Conservation (phyloP, 2,797 vertebrate species). For the Coendou prehensilis region DNA sequence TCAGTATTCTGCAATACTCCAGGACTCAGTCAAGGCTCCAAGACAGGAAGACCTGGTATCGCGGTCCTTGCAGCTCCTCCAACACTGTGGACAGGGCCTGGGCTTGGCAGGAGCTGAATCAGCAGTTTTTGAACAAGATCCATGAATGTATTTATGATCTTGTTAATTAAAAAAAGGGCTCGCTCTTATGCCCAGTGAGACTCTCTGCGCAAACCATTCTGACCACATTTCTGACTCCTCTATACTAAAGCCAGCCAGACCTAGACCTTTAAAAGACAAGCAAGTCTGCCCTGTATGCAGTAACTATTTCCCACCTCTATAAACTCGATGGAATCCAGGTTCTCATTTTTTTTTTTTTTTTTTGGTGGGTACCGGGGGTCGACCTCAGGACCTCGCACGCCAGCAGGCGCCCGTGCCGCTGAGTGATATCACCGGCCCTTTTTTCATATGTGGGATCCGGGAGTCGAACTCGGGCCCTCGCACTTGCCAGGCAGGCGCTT, state of each 20-base stretch:
- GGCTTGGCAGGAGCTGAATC: fast-evolving
- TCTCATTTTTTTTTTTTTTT: not conserved
- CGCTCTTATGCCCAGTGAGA: not conserved
- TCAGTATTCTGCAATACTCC: not conserved
- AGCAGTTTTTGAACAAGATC: fast-evolving
- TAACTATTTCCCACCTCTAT: not conserved
- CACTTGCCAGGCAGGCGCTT: too few relatives aligned
- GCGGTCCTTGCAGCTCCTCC: fast-evolving
- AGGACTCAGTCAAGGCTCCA: fast-evolving
- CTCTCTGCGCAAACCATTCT: not conserved
- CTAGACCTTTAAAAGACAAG: not conserved
- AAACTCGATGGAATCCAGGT: not conserved
- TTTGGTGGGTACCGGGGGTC: too few relatives aligned
- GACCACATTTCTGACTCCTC: not conserved
- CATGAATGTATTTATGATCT: not conserved
- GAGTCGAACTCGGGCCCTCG: too few relatives aligned
- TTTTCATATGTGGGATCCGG: too few relatives aligned
- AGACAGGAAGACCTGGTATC: fast-evolving
- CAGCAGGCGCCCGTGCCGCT: too few relatives aligned
- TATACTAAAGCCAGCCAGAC: too few relatives aligned
- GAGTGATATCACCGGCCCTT: too few relatives aligned
- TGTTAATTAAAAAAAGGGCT: not conserved
- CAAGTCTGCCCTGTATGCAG: not conserved
- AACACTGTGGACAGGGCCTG: not conserved
- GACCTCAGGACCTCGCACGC: too few relatives aligned